These are phyloP conservation scores for Thysanoteuthis rhombus DNA, from an alignment of 2,888 invertebrate genomes.

Conservation along the genomic window DNA sequence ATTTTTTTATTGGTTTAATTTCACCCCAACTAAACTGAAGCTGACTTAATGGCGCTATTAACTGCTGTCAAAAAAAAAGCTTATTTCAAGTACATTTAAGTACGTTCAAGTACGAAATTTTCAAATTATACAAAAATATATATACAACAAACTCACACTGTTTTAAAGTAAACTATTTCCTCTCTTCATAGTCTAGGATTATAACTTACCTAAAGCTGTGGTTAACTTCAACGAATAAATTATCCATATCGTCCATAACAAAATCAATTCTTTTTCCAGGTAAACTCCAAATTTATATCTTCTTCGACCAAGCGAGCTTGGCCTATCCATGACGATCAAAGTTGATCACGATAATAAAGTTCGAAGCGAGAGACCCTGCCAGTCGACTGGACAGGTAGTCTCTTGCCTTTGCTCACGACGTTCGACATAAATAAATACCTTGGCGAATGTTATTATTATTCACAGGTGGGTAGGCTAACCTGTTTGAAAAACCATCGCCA, in stretches of 20 bases:
- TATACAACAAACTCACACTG: too few species aligned
- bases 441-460: not conserved
- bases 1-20: too few species aligned
- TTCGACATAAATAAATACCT: not conserved
- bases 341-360: not conserved
- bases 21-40: too few species aligned
- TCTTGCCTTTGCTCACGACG: not conserved
- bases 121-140: too few species aligned
- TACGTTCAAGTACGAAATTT: too few species aligned
- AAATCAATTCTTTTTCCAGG: not conserved
- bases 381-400: not conserved
- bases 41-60: too few species aligned
- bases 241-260: not conserved
- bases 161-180: too few species aligned
- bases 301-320: not conserved
- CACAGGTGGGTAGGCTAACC: not conserved
- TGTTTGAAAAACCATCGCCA: not conserved
- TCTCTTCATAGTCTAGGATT: too few species aligned
- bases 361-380: not conserved
- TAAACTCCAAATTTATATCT: not conserved
- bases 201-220: not conserved
- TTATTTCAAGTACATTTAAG: too few species aligned
- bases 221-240: not conserved
- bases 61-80: too few species aligned
- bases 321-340: not conserved